phyloP scores from a whole-genome alignment of 2,797 vertebrate species.

The Antennarius maculatus region DNA sequence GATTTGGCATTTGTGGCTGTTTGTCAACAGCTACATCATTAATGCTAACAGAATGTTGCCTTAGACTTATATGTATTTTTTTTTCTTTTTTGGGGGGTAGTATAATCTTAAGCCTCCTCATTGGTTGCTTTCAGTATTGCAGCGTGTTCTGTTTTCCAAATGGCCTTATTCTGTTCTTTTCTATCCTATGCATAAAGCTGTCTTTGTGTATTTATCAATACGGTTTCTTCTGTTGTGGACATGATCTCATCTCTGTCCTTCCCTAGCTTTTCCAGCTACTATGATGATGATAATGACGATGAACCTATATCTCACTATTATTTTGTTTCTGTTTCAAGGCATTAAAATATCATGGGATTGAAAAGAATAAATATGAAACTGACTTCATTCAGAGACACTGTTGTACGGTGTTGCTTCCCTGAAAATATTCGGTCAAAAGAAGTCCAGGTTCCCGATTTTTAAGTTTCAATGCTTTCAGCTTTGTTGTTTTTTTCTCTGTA shows the following conservation, averaged over 20 bases:
- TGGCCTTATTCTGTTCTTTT: conserved; percentile 83
- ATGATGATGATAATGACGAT: conserved; percentile 48
- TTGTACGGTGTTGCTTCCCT: conserved; percentile 80
- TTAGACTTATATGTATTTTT: conserved; percentile 76
- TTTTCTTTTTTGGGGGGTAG: conserved; percentile 31
- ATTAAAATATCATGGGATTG: conserved; percentile 50
- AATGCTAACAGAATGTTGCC: conserved; percentile 80
- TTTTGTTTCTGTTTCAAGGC: conserved; percentile 66
- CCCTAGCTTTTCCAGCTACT: conserved; percentile 67
- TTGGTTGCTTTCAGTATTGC: conserved; percentile 71
- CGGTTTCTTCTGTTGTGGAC: conserved; percentile 65
- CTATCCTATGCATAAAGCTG: conserved; percentile 82
- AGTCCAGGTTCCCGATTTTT: conserved; percentile 66
- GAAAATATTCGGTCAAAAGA: conserved; percentile 58
- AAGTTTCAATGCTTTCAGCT: conserved; percentile 72
- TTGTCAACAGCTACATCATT: conserved; percentile 63
- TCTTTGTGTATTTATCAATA: conserved; percentile 74
- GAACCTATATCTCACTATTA: conserved; percentile 66
- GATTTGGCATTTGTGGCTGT: conserved; percentile 47
- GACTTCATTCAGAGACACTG: conserved; percentile 69
- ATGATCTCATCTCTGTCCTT: conserved; percentile 44
- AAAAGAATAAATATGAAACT: conserved; percentile 35
- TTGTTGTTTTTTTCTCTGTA: conserved; percentile 81
- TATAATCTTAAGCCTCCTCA: conserved; percentile 70
- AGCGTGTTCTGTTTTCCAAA: conserved; percentile 75